Evolutionary conservation across 2,797 vertebrate genomes (phyloP), one percentile per base, ranked within the genome.

Genomic region (Pseudopleuronectes americanus): DNA sequence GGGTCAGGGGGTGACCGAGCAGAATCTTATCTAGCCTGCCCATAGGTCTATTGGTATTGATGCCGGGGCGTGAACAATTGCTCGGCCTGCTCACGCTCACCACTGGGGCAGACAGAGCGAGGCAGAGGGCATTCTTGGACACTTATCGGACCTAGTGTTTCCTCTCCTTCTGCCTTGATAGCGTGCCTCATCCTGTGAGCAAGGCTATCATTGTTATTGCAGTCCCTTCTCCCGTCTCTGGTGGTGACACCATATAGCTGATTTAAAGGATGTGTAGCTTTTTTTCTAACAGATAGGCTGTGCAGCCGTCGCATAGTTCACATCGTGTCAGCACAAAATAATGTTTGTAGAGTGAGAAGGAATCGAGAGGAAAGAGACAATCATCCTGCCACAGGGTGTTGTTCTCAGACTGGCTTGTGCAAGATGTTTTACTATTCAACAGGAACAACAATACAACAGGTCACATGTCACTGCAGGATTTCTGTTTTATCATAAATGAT

Each of bases 181-280:
- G 77, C 59, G 61, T 69, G 87, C 71, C 85, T 90, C 89, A 89
- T 92, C 91, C 89, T 90, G 92, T 85, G 72, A 72, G 75, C 47
- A 1, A 61, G 74, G 65, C 90, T 93, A 93, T 94, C 94, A 80
- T 57, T 93, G 90, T 93, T 93, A 84, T 92, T 94, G 76, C 92
- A 95, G 93, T 76, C 81, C 45, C 64, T 72, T 84, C 81, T 82
- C 78, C 38, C 22, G 57, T 79, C 82, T 86, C 78, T 84, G 77
- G 78, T 77, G 88, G 84, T 89, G 87, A 89, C 89, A 91, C 74
- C 68, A 21, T 87, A 86, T 84, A 83, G 77, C 67, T 23, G 16
- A 83, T 51, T 71, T 84, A 88, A 90, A 90, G 86, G 88, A 89
- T 76, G 65, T 77, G 71, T 76, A 63, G 74, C 57, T 67, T 58